These are phyloP conservation scores for Sander vitreus DNA, from an alignment of 2,113 vertebrate genomes.

Conservation along the genomic window DNA sequence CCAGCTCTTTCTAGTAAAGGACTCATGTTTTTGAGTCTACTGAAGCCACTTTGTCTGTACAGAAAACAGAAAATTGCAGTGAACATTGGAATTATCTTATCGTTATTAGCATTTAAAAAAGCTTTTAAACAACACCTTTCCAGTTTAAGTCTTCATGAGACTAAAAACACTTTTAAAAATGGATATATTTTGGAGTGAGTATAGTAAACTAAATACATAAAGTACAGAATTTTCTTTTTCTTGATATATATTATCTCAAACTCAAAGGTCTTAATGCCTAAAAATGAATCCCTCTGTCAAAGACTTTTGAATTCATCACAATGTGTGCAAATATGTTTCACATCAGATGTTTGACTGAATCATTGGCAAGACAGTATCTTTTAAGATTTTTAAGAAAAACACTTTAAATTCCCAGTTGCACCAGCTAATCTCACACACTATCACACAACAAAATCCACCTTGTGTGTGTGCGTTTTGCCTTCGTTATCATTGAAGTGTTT, in stretches of 20 bases:
- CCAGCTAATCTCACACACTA: slow-evolving; percentile 42
- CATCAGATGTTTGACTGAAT: slow-evolving; percentile 55
- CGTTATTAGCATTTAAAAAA: background rate
- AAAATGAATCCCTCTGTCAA: slow-evolving; percentile 27
- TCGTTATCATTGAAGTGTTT: slow-evolving; percentile 64
- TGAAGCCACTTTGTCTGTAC: background rate
- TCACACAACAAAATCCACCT: slow-evolving; percentile 42
- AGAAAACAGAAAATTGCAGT: background rate
- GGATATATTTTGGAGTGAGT: background rate
- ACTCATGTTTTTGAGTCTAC: slow-evolving; percentile 7
- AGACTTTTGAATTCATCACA: background rate
- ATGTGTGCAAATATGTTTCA: slow-evolving; percentile 49
- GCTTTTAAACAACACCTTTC: background rate
- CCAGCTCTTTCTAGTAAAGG: background rate
- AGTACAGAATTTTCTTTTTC: background rate
- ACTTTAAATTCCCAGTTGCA: slow-evolving; percentile 42
- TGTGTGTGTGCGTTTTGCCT: slow-evolving; percentile 29
- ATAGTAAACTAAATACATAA: background rate
- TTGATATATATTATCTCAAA: background rate
- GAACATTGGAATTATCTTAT: background rate
- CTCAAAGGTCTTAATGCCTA: slow-evolving; percentile 13
- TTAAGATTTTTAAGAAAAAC: slow-evolving; percentile 33
- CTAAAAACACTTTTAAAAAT: background rate
- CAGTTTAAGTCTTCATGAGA: background rate
- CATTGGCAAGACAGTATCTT: slow-evolving; percentile 38